Evolutionary conservation across 2,113 vertebrate genomes (phyloP), one percentile per base, ranked within the genome.

Genomic region (Nibea albiflora): DNA sequence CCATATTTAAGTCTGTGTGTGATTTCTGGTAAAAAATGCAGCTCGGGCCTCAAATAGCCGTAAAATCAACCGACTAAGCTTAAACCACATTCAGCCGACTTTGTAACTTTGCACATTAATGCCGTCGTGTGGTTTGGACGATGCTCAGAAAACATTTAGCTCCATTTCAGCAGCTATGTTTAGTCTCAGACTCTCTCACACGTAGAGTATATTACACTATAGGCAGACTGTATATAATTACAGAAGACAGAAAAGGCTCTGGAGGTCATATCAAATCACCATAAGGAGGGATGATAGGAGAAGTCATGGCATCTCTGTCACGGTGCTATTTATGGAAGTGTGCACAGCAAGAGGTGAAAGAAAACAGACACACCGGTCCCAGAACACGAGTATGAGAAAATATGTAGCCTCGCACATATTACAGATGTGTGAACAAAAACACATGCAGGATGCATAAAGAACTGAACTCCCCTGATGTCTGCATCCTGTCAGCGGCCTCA

Each of bases 251-350:
- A 83, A 26, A 57, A 50, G 54, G 20, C 44, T 44, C 42, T 35
- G 42, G 44, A 67, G 44, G 49, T 73, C 56, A 73, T 47, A 35
- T 74, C 64, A 63, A 39, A 79, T 79, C 64, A 42, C 39, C 63
- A 78, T 42, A n/a, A 62, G 56, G 58, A 70, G 46, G 46, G 64
- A 71, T 69, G 71, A 77, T 65, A 35, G 28, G 62, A 73, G 52
- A n/a, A 65, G 22, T 44, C 19, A 57, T 31, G 14, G 22, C 60
- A 70, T 81, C 47, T 81, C 35, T 68, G 20, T 71, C 73, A 72
- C 17, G 20, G n/a, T 44, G 70, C 47, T 68, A 62, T 78, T 61
- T 74, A 62, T 74, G 12, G 76, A 64, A 57, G 5, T 17, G 50
- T 14, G 52, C 17, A 24, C 12, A 20, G 57, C 14, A 58, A 26